These are phyloP conservation scores for Equus przewalskii DNA, from an alignment of 2,113 vertebrate genomes.

Conservation along the genomic window DNA sequence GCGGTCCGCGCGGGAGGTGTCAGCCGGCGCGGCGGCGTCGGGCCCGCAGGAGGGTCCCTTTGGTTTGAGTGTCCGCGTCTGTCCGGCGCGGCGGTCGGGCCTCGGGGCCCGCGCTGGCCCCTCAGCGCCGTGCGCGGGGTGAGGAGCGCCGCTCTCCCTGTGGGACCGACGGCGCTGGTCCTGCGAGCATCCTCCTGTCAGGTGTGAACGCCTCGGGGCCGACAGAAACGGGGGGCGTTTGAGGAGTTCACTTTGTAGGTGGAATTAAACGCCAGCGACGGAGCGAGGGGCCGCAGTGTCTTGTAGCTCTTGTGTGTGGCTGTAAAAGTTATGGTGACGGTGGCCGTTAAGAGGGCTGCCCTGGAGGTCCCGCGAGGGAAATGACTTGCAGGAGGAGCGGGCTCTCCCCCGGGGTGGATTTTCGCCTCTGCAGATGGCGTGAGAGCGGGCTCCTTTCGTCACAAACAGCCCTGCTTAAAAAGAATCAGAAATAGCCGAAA, in stretches of 20 bases:
- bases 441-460: conserved; percentile 69
- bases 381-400: conserved; percentile 84
- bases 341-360: conserved; percentile 84
- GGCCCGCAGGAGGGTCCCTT: too few relatives aligned
- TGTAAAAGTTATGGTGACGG: conserved; percentile 84
- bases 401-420: conserved; percentile 83
- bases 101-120: too few relatives aligned
- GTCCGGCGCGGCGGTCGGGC: too few relatives aligned
- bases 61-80: too few relatives aligned
- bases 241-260: conserved; percentile 55
- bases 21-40: too few relatives aligned
- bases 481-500: neutral
- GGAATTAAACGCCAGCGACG: conserved; percentile 36
- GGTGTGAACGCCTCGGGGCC: conserved; percentile 72
- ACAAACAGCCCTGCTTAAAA: conserved; percentile 53
- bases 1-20: too few relatives aligned
- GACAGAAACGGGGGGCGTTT: conserved; percentile 47
- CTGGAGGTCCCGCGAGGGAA: conserved; percentile 84
- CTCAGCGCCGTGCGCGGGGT: too few relatives aligned
- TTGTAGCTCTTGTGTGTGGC: conserved; percentile 36
- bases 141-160: too few relatives aligned
- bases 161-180: too few relatives aligned
- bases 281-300: conserved; percentile 54
- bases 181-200: conserved; percentile 61
- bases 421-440: conserved; percentile 82